Conservation (phyloP, 2,113 vertebrate genomes). For the Bucco capensis region DNA sequence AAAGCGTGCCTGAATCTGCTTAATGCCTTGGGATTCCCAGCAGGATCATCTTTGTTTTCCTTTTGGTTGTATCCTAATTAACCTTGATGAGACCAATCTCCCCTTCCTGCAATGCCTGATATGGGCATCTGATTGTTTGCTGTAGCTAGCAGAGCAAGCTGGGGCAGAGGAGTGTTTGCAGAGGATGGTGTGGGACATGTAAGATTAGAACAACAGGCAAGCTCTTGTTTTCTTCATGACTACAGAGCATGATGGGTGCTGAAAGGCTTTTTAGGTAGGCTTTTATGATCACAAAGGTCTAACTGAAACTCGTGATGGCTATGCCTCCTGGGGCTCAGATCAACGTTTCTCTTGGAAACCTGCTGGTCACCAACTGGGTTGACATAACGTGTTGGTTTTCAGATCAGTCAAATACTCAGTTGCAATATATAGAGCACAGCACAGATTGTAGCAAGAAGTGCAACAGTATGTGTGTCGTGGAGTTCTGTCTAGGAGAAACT, state of each 20-base stretch:
- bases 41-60: not conserved
- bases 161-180: not conserved
- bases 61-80: not conserved
- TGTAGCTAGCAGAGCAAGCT: fast-evolving
- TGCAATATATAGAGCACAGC: not conserved
- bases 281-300: not conserved
- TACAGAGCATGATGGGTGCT: not conserved
- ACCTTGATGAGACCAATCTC: not conserved
- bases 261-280: not conserved
- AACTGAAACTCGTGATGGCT: not conserved
- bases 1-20: not conserved
- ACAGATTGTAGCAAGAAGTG: not conserved
- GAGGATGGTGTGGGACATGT: not conserved
- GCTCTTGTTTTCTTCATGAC: not conserved
- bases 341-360: not conserved
- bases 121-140: not conserved
- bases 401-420: not conserved
- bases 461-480: not conserved
- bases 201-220: not conserved
- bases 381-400: fast-evolving
- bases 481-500: not conserved
- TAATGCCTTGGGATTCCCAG: not conserved
- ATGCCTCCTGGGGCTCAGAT: not conserved
- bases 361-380: not conserved
- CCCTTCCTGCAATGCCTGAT: fast-evolving